A percentile compares a stretch with the other conserved stretches of the same genome.
These are phyloP conservation scores for Chalcosyrphus nemorum DNA, from an alignment of 2,888 invertebrate genomes.

Conservation along the genomic window DNA sequence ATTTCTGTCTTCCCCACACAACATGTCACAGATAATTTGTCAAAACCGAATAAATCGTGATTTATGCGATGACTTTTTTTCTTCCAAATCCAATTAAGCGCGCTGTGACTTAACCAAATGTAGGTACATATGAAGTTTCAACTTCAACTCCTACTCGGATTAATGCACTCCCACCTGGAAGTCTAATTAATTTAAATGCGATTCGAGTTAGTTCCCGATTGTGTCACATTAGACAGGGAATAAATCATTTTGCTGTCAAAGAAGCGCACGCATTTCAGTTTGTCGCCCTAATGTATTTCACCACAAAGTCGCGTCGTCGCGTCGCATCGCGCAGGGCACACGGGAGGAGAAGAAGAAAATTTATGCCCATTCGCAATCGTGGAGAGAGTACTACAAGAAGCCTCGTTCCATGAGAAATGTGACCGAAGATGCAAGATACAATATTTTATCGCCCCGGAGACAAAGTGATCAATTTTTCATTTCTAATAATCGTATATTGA, in stretches of 20 bases:
- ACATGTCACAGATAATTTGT: constrained; percentile 65
- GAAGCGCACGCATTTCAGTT: constrained; percentile 69
- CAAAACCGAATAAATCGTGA: constrained; percentile 57
- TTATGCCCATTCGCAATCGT: constrained; percentile 51
- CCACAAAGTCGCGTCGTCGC: background rate
- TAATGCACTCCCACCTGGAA: constrained; percentile 69
- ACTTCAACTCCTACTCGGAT: constrained; percentile 47
- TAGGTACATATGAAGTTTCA: background rate
- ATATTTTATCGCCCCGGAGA: constrained; percentile 67
- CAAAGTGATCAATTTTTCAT: constrained; percentile 72
- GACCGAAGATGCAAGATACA: constrained; percentile 43
- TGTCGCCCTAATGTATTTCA: constrained; percentile 43
- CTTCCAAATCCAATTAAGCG: constrained; percentile 66
- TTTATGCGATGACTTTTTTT: constrained; percentile 63
- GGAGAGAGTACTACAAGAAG: constrained; percentile 20
- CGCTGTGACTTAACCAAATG: background rate
- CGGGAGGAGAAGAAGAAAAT: constrained; percentile 39
- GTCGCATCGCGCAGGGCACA: background rate
- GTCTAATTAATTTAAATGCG: constrained; percentile 71
- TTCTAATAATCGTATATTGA: constrained; percentile 59
- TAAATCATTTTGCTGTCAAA: constrained; percentile 71
- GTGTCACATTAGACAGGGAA: constrained; percentile 69
- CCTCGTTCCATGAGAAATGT: constrained; percentile 42
- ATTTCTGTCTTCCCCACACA: constrained; percentile 19
- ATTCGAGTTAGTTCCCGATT: constrained; percentile 67